phyloP scores from a whole-genome alignment of 2,888 invertebrate genomes.

The Hydrotaea cyrtoneurina region DNA sequence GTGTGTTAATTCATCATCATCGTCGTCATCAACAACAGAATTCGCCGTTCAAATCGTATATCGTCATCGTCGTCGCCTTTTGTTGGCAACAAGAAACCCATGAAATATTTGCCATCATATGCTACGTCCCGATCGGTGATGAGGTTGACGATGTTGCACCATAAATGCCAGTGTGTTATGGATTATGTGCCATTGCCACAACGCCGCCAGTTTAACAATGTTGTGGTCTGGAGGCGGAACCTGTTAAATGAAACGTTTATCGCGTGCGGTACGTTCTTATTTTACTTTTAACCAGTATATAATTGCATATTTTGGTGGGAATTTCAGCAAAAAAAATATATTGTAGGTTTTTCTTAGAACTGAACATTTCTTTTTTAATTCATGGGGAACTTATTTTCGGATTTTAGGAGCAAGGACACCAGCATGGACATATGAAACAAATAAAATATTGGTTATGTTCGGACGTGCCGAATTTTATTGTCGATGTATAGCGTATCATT shows the following conservation, averaged over 20 bases:
- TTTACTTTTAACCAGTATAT: slow-evolving; percentile 17
- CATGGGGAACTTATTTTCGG: too few relatives aligned
- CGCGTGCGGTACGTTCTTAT: slow-evolving; percentile 67
- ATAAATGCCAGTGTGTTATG: background rate
- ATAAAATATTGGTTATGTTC: too few relatives aligned
- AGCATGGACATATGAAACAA: too few relatives aligned
- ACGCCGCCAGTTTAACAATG: slow-evolving; percentile 41
- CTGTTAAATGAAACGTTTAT: slow-evolving; percentile 77
- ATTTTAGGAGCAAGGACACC: too few relatives aligned
- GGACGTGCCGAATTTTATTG: too few relatives aligned
- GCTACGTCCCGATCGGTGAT: background rate
- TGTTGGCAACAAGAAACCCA: slow-evolving; percentile 34
- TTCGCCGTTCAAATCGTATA: background rate
- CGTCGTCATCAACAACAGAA: slow-evolving; percentile 21
- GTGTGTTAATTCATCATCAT: slow-evolving; percentile 66
- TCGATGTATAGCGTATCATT: too few relatives aligned
- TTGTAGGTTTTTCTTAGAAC: slow-evolving; percentile 40
- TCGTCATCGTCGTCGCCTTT: slow-evolving; percentile 44
- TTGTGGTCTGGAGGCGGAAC: slow-evolving; percentile 71
- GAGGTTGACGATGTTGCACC: background rate
- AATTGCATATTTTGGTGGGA: slow-evolving; percentile 59
- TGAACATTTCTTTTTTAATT: too few relatives aligned
- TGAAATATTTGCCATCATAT: slow-evolving; percentile 23
- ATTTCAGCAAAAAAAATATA: slow-evolving; percentile 32
- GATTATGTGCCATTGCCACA: background rate